Conservation (phyloP, 2,113 vertebrate species). For the Dipodomys stephensi region DNA sequence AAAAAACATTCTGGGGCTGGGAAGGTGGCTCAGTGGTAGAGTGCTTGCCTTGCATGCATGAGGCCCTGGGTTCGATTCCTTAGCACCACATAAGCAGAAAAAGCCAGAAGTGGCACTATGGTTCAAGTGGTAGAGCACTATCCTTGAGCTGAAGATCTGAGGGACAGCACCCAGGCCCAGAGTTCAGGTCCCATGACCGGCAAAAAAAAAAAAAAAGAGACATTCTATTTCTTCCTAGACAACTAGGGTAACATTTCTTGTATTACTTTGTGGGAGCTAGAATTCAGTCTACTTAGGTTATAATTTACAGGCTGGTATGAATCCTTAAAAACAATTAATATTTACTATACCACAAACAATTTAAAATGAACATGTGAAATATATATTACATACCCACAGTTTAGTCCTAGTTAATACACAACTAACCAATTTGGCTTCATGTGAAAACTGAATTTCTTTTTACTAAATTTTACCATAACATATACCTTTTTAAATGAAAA, state of each 20-base stretch:
- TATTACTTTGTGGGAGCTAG: background rate
- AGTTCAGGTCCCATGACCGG: too few species aligned
- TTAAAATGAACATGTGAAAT: background rate
- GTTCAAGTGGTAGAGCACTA: too few species aligned
- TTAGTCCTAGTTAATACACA: background rate
- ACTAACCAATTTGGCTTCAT: background rate
- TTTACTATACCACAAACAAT: background rate
- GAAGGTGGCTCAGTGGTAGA: too few species aligned
- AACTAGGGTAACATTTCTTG: background rate
- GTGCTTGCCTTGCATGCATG: too few species aligned
- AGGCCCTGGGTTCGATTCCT: too few species aligned
- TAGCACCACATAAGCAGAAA: too few species aligned
- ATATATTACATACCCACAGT: background rate
- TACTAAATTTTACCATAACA: slow-evolving; percentile 20
- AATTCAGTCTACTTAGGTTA: background rate
- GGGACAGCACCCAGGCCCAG: too few species aligned
- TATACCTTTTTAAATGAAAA: background rate
- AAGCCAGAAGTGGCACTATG: too few species aligned
- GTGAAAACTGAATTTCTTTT: slow-evolving; percentile 27
- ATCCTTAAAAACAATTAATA: background rate
- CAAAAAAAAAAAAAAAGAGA: background rate
- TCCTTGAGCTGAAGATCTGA: too few species aligned
- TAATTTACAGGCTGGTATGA: background rate
- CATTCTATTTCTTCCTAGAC: background rate
- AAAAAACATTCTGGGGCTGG: background rate